Conservation (phyloP, 2,888 invertebrate species). For the Zaprionus obscuricornis region DNA sequence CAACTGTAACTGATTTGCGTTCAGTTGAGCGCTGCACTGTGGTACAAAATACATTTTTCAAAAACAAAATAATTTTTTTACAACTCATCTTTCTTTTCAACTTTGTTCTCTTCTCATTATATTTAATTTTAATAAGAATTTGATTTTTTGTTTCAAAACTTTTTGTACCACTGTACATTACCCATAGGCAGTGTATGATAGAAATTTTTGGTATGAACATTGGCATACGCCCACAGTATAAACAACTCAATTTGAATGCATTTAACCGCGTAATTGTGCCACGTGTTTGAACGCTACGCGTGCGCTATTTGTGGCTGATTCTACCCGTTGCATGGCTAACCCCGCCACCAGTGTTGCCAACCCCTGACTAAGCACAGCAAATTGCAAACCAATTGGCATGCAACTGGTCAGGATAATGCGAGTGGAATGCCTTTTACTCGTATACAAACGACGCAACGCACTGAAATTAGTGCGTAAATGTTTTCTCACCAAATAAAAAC, state of each 20-base stretch:
- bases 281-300: slow-evolving; percentile 79
- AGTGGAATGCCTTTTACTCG: slow-evolving; percentile 30
- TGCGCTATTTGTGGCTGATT: slow-evolving; percentile 77
- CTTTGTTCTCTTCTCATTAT: too few species aligned
- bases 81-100: too few species aligned
- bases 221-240: slow-evolving; percentile 74
- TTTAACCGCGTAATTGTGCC: slow-evolving; percentile 83
- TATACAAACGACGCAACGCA: slow-evolving; percentile 30
- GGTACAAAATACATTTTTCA: too few species aligned
- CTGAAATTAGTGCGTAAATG: slow-evolving; percentile 81
- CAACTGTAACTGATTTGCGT: slow-evolving; percentile 72
- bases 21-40: slow-evolving; percentile 48
- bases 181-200: neutral
- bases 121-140: too few species aligned
- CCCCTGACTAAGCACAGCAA: slow-evolving; percentile 59
- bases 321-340: slow-evolving; percentile 39
- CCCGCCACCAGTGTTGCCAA: slow-evolving; percentile 6
- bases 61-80: too few species aligned
- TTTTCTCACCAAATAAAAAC: slow-evolving; percentile 82
- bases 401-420: slow-evolving; percentile 71
- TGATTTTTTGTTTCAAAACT: too few species aligned
- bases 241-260: slow-evolving; percentile 83
- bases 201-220: neutral
- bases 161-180: neutral
- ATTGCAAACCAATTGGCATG: slow-evolving; percentile 78